Conservation (phyloP, 2,888 invertebrate genomes). For the Melolontha melolontha region DNA sequence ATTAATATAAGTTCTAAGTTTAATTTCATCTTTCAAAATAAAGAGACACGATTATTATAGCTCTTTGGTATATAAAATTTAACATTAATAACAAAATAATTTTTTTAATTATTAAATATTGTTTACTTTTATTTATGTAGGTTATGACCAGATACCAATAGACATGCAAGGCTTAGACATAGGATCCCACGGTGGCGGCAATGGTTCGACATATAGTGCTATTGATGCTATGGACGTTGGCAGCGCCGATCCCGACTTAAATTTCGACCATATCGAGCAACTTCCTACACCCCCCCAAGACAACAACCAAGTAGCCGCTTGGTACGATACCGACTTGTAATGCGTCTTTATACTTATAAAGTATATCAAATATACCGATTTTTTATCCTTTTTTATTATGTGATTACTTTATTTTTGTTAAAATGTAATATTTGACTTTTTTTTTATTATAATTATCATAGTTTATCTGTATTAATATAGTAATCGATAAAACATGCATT, state of each 20-base stretch:
- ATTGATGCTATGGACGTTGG: constrained; percentile 90
- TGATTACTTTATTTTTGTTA: not conserved
- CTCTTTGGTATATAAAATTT: too few relatives aligned
- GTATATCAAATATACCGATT: too few relatives aligned
- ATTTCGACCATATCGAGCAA: constrained; percentile 83
- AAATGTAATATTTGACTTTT: not conserved
- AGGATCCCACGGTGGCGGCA: constrained; percentile 75
- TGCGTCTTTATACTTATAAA: constrained; percentile 6
- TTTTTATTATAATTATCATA: constrained; percentile 14
- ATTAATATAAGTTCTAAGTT: too few relatives aligned
- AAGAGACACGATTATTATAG: too few relatives aligned
- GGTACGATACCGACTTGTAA: constrained; percentile 98
- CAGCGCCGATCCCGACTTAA: constrained; percentile 80
- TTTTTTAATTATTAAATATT: too few relatives aligned
- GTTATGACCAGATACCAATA: constrained; percentile 98
- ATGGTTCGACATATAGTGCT: constrained; percentile 78
- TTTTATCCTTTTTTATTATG: constrained; percentile 18
- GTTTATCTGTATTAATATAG: not conserved
- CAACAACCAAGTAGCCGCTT: constrained; percentile 93
- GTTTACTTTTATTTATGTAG: constrained; percentile 65
- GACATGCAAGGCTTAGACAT: constrained; percentile 97
- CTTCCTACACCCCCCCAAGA: constrained; percentile 87
- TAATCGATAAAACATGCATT: constrained; percentile 33
- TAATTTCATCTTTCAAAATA: too few relatives aligned
- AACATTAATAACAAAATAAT: too few relatives aligned